phyloP scores from a whole-genome alignment of 2,888 invertebrate genomes.

The Melanargia galathea region DNA sequence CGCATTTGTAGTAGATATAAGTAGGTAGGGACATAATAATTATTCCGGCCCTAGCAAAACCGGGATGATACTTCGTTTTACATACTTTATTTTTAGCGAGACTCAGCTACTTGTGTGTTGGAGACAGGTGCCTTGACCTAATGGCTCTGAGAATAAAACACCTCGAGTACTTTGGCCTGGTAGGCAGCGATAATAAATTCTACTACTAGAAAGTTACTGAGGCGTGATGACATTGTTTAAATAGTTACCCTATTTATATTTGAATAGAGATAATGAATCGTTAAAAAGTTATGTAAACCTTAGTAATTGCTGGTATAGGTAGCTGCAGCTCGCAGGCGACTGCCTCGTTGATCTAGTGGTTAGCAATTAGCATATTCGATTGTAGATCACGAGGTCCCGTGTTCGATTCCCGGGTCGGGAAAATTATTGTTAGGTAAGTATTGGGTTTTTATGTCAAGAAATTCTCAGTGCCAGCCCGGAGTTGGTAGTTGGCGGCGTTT shows the following conservation, averaged over 20 bases:
- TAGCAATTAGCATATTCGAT: no score
- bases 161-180: conserved; percentile 36
- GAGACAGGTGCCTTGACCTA: conserved; percentile 41
- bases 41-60: conserved; percentile 9
- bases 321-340: no score
- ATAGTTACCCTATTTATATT: neutral
- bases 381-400: no score
- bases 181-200: conserved; percentile 31
- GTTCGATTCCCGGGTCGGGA: no score
- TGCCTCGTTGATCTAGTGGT: no score
- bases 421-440: no score
- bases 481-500: no score
- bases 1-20: no score
- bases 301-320: neutral
- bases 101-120: conserved; percentile 22
- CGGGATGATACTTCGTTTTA: conserved; percentile 14
- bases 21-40: no score
- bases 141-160: conserved; percentile 40
- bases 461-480: no score
- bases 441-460: no score
- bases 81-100: conserved; percentile 16
- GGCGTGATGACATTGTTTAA: conserved; percentile 14
- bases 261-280: neutral
- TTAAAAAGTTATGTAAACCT: neutral
- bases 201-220: conserved; percentile 35